phyloP scores from a whole-genome alignment of 2,113 vertebrate genomes.

The Cephalopholis sonnerati region DNA sequence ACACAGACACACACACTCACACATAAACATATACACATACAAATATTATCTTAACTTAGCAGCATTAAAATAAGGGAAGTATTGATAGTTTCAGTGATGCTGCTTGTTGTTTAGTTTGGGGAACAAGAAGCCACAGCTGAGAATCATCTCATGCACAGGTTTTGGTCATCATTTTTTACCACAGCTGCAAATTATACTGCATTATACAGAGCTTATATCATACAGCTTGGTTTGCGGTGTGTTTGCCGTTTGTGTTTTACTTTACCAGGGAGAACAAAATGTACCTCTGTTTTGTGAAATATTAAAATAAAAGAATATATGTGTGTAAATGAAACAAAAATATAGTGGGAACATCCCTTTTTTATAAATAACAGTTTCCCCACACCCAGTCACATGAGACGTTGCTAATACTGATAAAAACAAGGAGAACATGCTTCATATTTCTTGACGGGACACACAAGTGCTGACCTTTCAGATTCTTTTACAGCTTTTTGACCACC shows the following conservation, averaged over 20 bases:
- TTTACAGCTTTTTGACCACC: slow-evolving; percentile 53
- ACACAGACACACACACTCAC: not conserved
- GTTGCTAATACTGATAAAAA: slow-evolving; percentile 82
- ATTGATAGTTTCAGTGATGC: slow-evolving; percentile 74
- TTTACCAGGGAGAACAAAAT: slow-evolving; percentile 19
- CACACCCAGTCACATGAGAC: slow-evolving; percentile 58
- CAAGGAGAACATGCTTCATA: slow-evolving; percentile 70
- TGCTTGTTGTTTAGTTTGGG: slow-evolving; percentile 72
- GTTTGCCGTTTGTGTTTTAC: slow-evolving; percentile 31
- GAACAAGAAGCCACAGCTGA: slow-evolving; percentile 65
- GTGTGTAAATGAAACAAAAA: slow-evolving; percentile 43
- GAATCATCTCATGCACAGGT: slow-evolving; percentile 61
- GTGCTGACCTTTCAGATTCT: slow-evolving; percentile 72
- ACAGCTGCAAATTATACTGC: slow-evolving; percentile 52
- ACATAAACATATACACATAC: slow-evolving; percentile 37
- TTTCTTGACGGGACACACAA: slow-evolving; percentile 71
- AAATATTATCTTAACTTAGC: slow-evolving; percentile 80
- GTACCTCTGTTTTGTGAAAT: slow-evolving; percentile 41
- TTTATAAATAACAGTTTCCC: slow-evolving; percentile 59
- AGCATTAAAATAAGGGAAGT: slow-evolving; percentile 80
- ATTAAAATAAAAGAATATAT: slow-evolving; percentile 43
- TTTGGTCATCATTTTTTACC: slow-evolving; percentile 70
- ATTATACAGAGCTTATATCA: slow-evolving; percentile 57
- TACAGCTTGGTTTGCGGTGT: slow-evolving; percentile 45
- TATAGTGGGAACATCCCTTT: slow-evolving; percentile 55